Conservation (phyloP, 2,113 vertebrate species). For the Oreocharis arfaki region DNA sequence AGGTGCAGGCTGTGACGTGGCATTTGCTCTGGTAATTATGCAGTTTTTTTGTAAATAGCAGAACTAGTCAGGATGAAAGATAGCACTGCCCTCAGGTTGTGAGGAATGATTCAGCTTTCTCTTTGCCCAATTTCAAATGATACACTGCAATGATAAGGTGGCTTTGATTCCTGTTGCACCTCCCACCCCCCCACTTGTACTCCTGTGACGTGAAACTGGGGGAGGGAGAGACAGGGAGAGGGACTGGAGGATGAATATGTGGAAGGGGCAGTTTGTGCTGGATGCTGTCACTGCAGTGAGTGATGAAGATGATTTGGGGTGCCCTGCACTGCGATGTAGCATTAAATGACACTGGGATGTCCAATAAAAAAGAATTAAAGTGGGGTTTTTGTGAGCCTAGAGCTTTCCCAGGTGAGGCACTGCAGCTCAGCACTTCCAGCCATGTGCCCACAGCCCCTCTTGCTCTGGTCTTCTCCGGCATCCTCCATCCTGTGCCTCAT, state of each 20-base stretch:
- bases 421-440: not conserved
- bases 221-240: not conserved
- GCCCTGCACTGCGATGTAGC: not conserved
- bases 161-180: conserved; percentile 24
- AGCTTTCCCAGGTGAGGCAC: not conserved
- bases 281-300: not conserved
- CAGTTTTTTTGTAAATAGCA: conserved; percentile 53
- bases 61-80: conserved; percentile 56
- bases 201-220: not conserved
- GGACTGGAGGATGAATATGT: not conserved
- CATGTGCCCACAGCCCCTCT: not conserved
- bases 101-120: conserved; percentile 40
- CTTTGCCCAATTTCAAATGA: conserved; percentile 8
- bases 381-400: not conserved
- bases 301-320: not conserved
- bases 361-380: not conserved
- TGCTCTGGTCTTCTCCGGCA: not conserved
- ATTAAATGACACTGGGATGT: not conserved
- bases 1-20: conserved; percentile 58
- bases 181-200: not conserved
- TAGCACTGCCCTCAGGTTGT: conserved; percentile 48
- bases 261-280: not conserved
- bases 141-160: not conserved
- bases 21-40: conserved; percentile 65
- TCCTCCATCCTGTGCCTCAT: not conserved